Percentiles rank a stretch among this genome's conserved stretches.
Conservation (phyloP, 1,140 invertebrate genomes). For the Fopius arisanus region DNA sequence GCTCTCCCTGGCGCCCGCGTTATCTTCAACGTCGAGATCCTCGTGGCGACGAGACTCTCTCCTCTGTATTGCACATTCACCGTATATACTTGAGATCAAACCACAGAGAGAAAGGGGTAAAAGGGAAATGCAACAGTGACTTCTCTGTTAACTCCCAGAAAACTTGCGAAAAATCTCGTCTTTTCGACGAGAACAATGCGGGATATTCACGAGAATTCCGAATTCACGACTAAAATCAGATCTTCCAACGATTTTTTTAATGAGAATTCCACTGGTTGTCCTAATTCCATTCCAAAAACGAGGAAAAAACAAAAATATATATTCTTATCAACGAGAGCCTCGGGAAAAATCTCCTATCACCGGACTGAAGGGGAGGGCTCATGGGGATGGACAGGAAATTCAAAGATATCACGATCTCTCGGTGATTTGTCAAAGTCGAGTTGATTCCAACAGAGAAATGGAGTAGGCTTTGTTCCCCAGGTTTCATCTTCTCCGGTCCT, state of each 20-base stretch:
- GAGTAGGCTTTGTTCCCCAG: slow-evolving; percentile 1
- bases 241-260: too few relatives aligned
- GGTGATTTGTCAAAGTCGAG: slow-evolving; percentile 8
- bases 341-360: slow-evolving; percentile 42
- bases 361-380: not conserved
- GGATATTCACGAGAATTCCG: too few relatives aligned
- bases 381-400: too few relatives aligned
- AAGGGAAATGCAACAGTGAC: slow-evolving; percentile 41
- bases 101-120: not conserved
- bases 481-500: not conserved
- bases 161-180: not conserved
- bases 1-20: slow-evolving; percentile 55
- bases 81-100: slow-evolving; percentile 19
- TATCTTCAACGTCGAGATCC: slow-evolving; percentile 62
- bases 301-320: slow-evolving; percentile 31
- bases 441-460: not conserved
- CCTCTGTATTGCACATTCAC: slow-evolving; percentile 14
- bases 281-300: too few relatives aligned
- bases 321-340: slow-evolving; percentile 48
- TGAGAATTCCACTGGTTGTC: too few relatives aligned
- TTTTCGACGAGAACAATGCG: not conserved
- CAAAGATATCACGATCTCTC: too few relatives aligned
- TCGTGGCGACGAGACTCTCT: slow-evolving; percentile 35
- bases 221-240: too few relatives aligned
- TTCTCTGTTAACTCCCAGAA: slow-evolving; percentile 25